phyloP scores from a whole-genome alignment of 2,888 invertebrate genomes.

The Belgica antarctica region DNA sequence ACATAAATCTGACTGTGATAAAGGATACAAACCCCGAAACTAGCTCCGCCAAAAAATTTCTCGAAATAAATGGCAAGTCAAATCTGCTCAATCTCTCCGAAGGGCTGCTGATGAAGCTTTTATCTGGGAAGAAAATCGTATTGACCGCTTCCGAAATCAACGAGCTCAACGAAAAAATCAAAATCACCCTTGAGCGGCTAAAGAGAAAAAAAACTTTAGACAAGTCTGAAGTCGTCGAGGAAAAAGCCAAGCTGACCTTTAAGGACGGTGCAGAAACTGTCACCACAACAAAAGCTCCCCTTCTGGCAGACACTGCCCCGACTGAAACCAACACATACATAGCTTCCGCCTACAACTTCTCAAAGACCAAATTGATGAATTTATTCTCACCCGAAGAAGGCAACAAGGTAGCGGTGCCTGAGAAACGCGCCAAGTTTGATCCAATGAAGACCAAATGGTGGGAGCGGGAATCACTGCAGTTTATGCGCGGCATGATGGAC shows the following conservation, averaged over 20 bases:
- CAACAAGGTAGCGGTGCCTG: conserved; percentile 40
- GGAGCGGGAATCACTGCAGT: conserved; percentile 78
- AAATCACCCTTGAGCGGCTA: conserved; percentile 30
- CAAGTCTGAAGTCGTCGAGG: conserved; percentile 16
- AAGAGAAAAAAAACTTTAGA: not conserved
- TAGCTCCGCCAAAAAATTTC: not conserved
- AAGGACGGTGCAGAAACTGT: not conserved
- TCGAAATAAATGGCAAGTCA: conserved; percentile 23
- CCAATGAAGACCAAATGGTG: conserved; percentile 66
- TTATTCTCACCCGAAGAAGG: conserved; percentile 49
- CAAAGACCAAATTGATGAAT: conserved; percentile 52
- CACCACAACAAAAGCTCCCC: not conserved
- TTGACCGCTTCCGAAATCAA: conserved; percentile 57
- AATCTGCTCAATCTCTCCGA: conserved; percentile 56
- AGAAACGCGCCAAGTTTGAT: conserved; percentile 54
- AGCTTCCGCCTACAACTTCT: conserved; percentile 40
- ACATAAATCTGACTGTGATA: conserved; percentile 19
- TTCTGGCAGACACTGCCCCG: conserved; percentile 25
- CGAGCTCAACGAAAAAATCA: conserved; percentile 55
- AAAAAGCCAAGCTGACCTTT: conserved; percentile 22
- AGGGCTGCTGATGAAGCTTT: conserved; percentile 55
- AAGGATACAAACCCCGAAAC: conserved; percentile 29
- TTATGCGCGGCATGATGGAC: conserved; percentile 98
- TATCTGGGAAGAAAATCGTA: conserved; percentile 56
- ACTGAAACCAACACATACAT: too few species aligned